These are phyloP conservation scores for Holothuria leucospilota DNA, from an alignment of 53 echinoderm and acorn worm genomes.

Conservation along the genomic window DNA sequence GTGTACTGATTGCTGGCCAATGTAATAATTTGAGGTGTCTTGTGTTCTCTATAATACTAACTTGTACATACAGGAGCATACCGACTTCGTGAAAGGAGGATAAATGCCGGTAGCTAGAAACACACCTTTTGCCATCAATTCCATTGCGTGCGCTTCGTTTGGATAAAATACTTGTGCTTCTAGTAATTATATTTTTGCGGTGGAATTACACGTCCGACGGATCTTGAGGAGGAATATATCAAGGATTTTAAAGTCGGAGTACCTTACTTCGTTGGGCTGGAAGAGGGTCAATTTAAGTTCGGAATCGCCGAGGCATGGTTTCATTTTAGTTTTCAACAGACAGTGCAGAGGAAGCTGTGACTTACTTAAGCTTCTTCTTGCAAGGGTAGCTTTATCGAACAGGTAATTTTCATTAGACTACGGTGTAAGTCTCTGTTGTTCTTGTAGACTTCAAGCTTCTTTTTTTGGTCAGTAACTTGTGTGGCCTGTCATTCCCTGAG, in stretches of 20 bases:
- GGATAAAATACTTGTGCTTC: slow-evolving; percentile 8
- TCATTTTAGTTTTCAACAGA: background rate
- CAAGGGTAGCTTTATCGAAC: slow-evolving; percentile 15
- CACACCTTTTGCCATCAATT: slow-evolving; percentile 34
- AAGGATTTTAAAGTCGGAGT: slow-evolving; percentile 31
- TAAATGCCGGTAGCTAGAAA: slow-evolving; percentile 34
- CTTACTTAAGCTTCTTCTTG: slow-evolving; percentile 10
- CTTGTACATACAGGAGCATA: too few relatives aligned
- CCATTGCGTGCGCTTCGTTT: slow-evolving; percentile 19
- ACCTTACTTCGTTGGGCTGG: background rate
- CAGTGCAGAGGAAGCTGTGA: slow-evolving; percentile 30
- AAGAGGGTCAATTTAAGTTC: too few relatives aligned
- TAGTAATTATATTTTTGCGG: background rate
- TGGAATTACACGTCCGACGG: slow-evolving; percentile 9
- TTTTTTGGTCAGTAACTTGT: too few relatives aligned
- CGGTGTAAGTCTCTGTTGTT: too few relatives aligned
- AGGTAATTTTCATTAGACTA: background rate
- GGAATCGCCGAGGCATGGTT: slow-evolving; percentile 18
- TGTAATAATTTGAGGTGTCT: too few relatives aligned
- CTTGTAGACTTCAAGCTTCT: too few relatives aligned
- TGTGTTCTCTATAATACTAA: too few relatives aligned
- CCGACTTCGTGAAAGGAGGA: background rate
- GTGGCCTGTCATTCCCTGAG: too few relatives aligned
- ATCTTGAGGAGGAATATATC: slow-evolving; percentile 18
- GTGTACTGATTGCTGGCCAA: too few relatives aligned